Evolutionary conservation across 2,888 invertebrate genomes (phyloP).

Genomic region (Galerucella nymphaeae): DNA sequence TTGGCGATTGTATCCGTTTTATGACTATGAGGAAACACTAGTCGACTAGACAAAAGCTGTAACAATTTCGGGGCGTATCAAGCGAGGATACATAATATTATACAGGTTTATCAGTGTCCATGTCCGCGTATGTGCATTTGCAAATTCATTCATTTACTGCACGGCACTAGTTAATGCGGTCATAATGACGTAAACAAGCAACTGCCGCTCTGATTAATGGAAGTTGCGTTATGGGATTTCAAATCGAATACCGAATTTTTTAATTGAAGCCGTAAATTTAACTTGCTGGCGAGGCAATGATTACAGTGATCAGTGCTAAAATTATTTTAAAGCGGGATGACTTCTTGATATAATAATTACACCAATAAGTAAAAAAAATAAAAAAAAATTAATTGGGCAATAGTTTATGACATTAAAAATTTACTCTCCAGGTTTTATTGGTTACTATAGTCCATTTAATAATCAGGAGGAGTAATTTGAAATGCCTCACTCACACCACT

Average conservation of each 20-base stretch:
- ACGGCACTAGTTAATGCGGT: slow-evolving; percentile 35
- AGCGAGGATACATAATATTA: slow-evolving; percentile 46
- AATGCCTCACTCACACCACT: no score
- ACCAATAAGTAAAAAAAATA: no score
- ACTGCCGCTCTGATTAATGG: slow-evolving; percentile 16
- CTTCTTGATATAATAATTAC: no score
- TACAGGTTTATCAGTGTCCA: slow-evolving; percentile 44
- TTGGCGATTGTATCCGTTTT: slow-evolving; percentile 4
- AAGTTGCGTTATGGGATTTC: slow-evolving; percentile 24
- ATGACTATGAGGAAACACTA: slow-evolving; percentile 24
- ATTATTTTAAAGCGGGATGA: no score
- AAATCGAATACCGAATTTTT: slow-evolving; percentile 9
- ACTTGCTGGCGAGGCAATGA: background rate
- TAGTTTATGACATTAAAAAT: no score
- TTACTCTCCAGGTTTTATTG: no score
- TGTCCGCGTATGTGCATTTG: slow-evolving; percentile 50
- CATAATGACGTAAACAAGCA: slow-evolving; percentile 27
- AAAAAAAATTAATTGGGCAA: no score
- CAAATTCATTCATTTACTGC: slow-evolving; percentile 58
- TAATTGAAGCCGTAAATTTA: slow-evolving; percentile 2
- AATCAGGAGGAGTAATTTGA: no score
- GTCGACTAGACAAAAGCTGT: slow-evolving; percentile 39
- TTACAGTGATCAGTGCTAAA: background rate
- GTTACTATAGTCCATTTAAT: no score
- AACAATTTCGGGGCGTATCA: slow-evolving; percentile 37